Base-by-base conservation (phyloP, 2,888 invertebrate species). In the Rhagium mordax region DNA sequence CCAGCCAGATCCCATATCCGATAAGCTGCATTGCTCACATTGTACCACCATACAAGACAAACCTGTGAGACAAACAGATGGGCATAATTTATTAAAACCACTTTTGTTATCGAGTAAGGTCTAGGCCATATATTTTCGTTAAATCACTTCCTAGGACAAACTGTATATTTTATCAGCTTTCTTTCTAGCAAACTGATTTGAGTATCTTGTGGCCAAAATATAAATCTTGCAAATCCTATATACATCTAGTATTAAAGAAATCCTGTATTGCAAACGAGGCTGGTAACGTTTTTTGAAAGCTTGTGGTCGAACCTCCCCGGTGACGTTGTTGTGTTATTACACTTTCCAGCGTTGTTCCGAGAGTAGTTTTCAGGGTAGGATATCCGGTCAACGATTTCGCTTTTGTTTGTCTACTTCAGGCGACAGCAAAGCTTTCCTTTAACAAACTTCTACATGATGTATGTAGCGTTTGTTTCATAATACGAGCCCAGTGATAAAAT, bases 371-470 rank as follows among this genome's bases (percentile, higher is more conserved):
- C 57, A n/a, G 29, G 15, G 51, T 72, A 72, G 64, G 72, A 70
- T 70, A 72, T 74, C 74, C 74, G 74, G 74, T 74, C 74, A 74
- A 72, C 74, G 69, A 74, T 72, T 74, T 71, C 71, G 60, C 69
- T 71, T 74, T 71, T 33, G 74, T 74, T 71, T 74, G 71, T 69
- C 69, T 66, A 49, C 71, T 69, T 13, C 53, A 16, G 33, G 16
- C 33, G 16, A 59, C 33, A 16, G 29, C 29, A 15, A 33, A 59
- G 15, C 59, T 29, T 18, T 33, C 59, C 59, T 59, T 29, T 27
- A 57, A 57, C 57, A 57, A 29, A 57, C 57, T 57, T 4, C 57
- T 41, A 41, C 41, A 41, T n/a, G 41, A 41, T 41, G 41, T 41
- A 41, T n/a, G 41, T n/a, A n/a, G 41, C 41, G n/a, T 13, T 3